A percentile compares a stretch with the other conserved stretches of the same genome.
Evolutionary conservation across 2,113 vertebrate genomes (phyloP).

Genomic region (Elephantulus edwardii): DNA sequence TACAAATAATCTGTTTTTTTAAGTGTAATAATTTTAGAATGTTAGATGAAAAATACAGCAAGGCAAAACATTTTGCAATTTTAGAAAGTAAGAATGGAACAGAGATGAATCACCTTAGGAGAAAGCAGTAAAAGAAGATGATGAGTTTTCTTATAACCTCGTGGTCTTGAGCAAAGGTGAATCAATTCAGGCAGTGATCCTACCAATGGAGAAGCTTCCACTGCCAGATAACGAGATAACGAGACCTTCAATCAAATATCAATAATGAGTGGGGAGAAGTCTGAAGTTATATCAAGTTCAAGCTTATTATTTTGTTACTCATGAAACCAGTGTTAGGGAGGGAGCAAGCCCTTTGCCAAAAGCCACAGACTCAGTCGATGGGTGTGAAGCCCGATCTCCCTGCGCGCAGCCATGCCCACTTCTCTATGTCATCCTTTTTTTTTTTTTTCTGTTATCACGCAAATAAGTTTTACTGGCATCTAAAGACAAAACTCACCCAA

Average conservation of each 20-base stretch:
- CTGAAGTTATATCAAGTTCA: neutral
- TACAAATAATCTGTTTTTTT: neutral
- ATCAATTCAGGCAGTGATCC: neutral
- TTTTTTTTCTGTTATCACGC: too few relatives aligned
- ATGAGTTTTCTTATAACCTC: neutral
- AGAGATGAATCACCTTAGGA: neutral
- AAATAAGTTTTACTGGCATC: slow-evolving; percentile 99
- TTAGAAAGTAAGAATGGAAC: neutral
- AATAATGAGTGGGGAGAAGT: neutral
- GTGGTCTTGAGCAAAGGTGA: fast-evolving
- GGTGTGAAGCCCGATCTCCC: neutral
- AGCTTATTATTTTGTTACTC: neutral
- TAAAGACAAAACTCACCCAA: slow-evolving; percentile 98
- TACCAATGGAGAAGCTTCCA: too few relatives aligned
- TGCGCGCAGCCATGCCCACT: neutral
- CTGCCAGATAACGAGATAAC: neutral
- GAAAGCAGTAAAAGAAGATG: neutral
- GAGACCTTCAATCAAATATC: neutral
- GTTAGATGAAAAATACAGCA: neutral
- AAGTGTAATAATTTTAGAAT: slow-evolving; percentile 27
- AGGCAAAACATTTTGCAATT: neutral
- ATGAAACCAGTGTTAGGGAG: neutral
- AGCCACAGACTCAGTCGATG: neutral
- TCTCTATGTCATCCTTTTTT: too few relatives aligned
- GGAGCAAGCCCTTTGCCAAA: neutral